Conservation (phyloP, 1,140 invertebrate genomes). For the Megalonaias nervosa region DNA sequence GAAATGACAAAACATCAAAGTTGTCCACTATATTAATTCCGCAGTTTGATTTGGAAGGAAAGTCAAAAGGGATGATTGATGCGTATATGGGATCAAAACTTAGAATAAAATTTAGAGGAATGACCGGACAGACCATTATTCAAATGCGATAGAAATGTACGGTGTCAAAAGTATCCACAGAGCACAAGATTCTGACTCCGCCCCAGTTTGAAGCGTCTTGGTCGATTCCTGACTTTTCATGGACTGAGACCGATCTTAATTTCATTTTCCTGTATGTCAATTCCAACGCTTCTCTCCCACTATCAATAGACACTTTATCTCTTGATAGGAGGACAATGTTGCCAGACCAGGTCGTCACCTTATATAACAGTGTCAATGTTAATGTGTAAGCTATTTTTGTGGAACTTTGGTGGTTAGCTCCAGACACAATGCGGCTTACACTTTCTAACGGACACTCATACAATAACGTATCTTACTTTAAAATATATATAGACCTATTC, state of each 20-base stretch:
- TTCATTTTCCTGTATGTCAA: slow-evolving; percentile 26
- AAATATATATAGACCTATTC: slow-evolving; percentile 36
- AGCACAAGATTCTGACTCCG: slow-evolving; percentile 15
- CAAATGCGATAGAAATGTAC: slow-evolving; percentile 26
- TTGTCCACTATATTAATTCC: slow-evolving; percentile 16
- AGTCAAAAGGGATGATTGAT: slow-evolving; percentile 39
- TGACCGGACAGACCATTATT: slow-evolving; percentile 9
- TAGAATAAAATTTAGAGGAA: slow-evolving; percentile 25
- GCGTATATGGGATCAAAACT: slow-evolving; percentile 41
- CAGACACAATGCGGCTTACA: slow-evolving; percentile 37
- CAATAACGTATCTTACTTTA: slow-evolving; percentile 37
- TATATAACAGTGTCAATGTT: slow-evolving; percentile 33
- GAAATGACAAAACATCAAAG: slow-evolving; percentile 12
- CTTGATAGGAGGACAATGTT: slow-evolving; percentile 35
- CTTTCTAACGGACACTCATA: slow-evolving; percentile 23
- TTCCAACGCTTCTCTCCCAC: slow-evolving; percentile 16
- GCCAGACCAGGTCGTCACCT: slow-evolving; percentile 23
- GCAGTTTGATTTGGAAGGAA: slow-evolving; percentile 35
- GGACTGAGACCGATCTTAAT: slow-evolving; percentile 36
- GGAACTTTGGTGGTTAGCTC: slow-evolving; percentile 48
- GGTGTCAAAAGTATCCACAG: slow-evolving; percentile 8
- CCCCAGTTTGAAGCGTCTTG: slow-evolving; percentile 17
- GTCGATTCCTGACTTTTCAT: slow-evolving; percentile 38
- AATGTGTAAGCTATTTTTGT: slow-evolving; percentile 39
- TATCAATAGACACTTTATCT: slow-evolving; percentile 28